Evolutionary conservation across 2,113 vertebrate species (phyloP), one percentile per base, ranked within the genome.

Genomic region (Phainopepla nitens): DNA sequence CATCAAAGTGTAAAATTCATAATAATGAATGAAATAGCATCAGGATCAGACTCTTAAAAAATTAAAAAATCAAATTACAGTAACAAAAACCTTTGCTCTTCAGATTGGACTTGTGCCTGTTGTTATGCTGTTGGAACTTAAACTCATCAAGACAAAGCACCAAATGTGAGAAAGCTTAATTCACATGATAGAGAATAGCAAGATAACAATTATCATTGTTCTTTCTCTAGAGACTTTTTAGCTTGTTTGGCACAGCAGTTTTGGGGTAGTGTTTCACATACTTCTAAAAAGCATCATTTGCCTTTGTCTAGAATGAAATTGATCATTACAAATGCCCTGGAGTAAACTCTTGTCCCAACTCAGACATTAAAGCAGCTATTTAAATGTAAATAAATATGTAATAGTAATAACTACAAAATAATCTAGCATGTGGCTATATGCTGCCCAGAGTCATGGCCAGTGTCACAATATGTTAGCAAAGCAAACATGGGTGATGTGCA

Each of bases 401-500:
- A 27, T 29, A 47, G 29, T 29, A 57, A 23, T 39, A 50, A 27
- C n/a, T 49, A 23, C 13, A 58, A 6, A 53, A 49, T 44, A 24
- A 69, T 39, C 13, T 10, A 25, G 21, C 19, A 7, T 25, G 31
- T 3, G 1, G 36, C 31, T 64, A 6, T 58, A 6, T 41, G 31
- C 54, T 79, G 4, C 50, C 13, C 41, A 41, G 61, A 54, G n/a
- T 14, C 75, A 28, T 1, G 3, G 24, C 23, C 9, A 8, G 13
- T 71, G 45, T 58, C 15, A 5, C 21, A 12, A 0, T 23, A 4
- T 15, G 6, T 25, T 35, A 44, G 28, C 49, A 29, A 66, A 4
- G 0, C 29, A 36, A 31, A 8, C 23, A 9, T 0, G 36, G 29
- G 18, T 39, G 27, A 44, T 42, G 31, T 4, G 4, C 13, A 13